phyloP scores from a whole-genome alignment of 2,797 vertebrate genomes.

The Pelochelys cantorii region DNA sequence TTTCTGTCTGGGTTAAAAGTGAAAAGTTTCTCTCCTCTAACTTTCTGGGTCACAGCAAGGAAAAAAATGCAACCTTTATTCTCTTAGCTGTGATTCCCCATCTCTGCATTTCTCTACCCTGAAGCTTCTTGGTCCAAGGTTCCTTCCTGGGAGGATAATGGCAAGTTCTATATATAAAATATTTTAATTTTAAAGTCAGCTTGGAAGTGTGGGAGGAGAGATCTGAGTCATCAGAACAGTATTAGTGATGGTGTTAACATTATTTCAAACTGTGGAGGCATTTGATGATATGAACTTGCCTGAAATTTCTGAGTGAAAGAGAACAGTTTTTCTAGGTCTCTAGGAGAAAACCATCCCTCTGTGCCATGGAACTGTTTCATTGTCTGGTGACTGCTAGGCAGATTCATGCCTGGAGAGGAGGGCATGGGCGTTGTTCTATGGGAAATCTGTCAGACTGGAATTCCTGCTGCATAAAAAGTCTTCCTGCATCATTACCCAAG shows the following conservation, averaged over 20 bases:
- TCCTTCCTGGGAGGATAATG: neutral
- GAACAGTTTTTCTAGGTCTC: neutral
- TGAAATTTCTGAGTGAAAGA: neutral
- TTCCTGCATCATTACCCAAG: neutral
- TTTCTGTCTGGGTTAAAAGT: neutral
- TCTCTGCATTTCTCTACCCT: neutral
- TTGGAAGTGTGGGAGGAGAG: neutral
- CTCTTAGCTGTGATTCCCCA: neutral
- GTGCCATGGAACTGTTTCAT: neutral
- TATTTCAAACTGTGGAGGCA: neutral
- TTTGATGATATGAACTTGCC: neutral
- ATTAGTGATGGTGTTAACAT: neutral
- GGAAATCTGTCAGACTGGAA: neutral
- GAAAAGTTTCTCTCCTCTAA: neutral
- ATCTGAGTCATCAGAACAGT: neutral
- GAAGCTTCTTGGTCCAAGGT: neutral
- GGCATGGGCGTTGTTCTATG: neutral
- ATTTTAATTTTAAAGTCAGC: neutral
- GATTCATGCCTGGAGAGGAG: neutral
- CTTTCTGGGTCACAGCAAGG: neutral
- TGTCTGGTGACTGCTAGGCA: neutral
- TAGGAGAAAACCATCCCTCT: neutral
- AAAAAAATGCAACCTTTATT: neutral
- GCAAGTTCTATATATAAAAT: too few relatives aligned
- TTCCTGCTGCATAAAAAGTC: neutral